phyloP scores from a whole-genome alignment of 1,140 invertebrate species.

The Hermetia illucens region DNA sequence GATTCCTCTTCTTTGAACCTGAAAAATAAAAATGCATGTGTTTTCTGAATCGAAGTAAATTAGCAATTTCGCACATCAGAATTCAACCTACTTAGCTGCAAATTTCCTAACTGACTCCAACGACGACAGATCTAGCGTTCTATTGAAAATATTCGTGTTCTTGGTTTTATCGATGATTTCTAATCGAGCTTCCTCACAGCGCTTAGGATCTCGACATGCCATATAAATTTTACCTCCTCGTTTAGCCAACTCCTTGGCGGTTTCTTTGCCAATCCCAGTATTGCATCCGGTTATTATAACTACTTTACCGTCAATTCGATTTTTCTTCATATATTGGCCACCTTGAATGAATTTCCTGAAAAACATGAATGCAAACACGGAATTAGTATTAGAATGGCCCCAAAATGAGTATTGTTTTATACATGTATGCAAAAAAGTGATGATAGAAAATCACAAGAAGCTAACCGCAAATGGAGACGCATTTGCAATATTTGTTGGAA shows the following conservation, averaged over 20 bases:
- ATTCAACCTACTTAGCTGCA: slow-evolving; percentile 26
- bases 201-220: slow-evolving; percentile 68
- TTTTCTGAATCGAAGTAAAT: not conserved
- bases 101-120: slow-evolving; percentile 60
- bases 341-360: slow-evolving; percentile 20
- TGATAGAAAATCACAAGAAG: no score
- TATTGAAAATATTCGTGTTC: slow-evolving; percentile 39
- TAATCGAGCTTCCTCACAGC: slow-evolving; percentile 45
- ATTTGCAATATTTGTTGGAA: no score
- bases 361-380: no score
- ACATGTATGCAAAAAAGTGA: no score
- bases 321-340: slow-evolving; percentile 19
- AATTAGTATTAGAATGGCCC: no score
- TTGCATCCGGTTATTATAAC: slow-evolving; percentile 56
- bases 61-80: not conserved
- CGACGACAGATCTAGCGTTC: slow-evolving; percentile 62
- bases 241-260: slow-evolving; percentile 58
- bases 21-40: slow-evolving; percentile 16
- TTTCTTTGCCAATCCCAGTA: slow-evolving; percentile 81
- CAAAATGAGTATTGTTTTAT: no score
- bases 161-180: slow-evolving; percentile 32
- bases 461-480: no score
- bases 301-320: slow-evolving; percentile 28
- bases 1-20: slow-evolving; percentile 39
- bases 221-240: slow-evolving; percentile 67